These are phyloP conservation scores for Labeo rohita DNA, from an alignment of 2,113 vertebrate genomes.

Conservation along the genomic window DNA sequence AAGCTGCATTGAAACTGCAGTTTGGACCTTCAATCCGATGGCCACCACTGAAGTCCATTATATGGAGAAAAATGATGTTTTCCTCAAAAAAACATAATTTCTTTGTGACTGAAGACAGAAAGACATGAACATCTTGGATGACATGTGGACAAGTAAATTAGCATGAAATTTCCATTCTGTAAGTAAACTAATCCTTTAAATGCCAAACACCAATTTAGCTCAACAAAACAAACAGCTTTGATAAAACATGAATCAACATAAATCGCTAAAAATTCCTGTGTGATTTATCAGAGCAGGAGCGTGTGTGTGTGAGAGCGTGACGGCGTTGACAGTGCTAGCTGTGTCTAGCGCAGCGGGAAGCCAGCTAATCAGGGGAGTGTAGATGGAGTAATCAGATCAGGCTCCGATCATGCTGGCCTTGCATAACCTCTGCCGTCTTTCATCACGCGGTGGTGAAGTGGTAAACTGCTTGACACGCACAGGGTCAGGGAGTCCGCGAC, in stretches of 20 bases:
- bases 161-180: no score
- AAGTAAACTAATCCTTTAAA: no score
- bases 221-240: neutral
- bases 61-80: no score
- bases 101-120: no score
- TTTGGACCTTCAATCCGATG: no score
- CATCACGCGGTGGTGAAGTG: constrained; percentile 13
- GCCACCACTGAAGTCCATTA: no score
- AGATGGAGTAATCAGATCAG: constrained; percentile 56
- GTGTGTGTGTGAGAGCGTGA: constrained; percentile 9
- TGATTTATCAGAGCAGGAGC: neutral
- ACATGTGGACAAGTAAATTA: no score
- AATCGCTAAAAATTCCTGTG: neutral
- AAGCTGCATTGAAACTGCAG: no score
- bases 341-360: constrained; percentile 54
- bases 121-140: no score
- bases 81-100: no score
- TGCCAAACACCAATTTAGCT: neutral
- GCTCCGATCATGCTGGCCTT: constrained; percentile 38
- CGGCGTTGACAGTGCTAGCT: neutral
- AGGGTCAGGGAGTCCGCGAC: neutral
- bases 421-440: constrained; percentile 29
- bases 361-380: constrained; percentile 66
- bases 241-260: constrained; percentile 12
- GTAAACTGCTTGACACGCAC: neutral